Conservation (phyloP, 2,797 vertebrate genomes). For the Morelia viridis region DNA sequence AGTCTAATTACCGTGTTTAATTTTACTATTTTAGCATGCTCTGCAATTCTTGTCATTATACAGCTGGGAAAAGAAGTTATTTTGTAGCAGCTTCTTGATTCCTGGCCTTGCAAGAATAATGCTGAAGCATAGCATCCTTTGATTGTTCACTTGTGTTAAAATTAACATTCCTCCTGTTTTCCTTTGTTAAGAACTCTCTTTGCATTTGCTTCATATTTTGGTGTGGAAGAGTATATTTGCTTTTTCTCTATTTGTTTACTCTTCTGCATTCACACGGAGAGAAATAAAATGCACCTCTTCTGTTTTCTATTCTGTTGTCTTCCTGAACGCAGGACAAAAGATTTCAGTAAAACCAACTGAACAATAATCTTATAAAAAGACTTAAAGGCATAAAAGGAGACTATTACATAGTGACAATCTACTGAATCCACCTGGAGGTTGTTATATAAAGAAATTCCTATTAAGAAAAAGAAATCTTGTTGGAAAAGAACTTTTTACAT, state of each 20-base stretch:
- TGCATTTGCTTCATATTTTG: slow-evolving; percentile 39
- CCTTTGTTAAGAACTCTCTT: slow-evolving; percentile 48
- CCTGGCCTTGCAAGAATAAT: slow-evolving; percentile 46
- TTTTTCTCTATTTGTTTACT: slow-evolving; percentile 52
- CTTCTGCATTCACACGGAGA: slow-evolving; percentile 16
- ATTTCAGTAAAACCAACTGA: slow-evolving; percentile 47
- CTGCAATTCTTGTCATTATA: slow-evolving; percentile 56
- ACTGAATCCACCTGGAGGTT: neutral
- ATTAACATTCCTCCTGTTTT: slow-evolving; percentile 45
- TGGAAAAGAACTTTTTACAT: slow-evolving; percentile 28
- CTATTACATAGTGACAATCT: slow-evolving; percentile 23
- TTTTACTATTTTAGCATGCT: slow-evolving; percentile 59
- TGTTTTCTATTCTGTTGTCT: slow-evolving; percentile 44
- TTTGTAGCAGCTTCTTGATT: slow-evolving; percentile 27
- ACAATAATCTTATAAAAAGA: slow-evolving; percentile 49
- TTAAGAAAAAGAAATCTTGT: slow-evolving; percentile 11
- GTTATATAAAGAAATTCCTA: slow-evolving; percentile 36
- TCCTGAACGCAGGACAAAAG: slow-evolving; percentile 42
- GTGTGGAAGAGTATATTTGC: slow-evolving; percentile 20
- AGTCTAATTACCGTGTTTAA: slow-evolving; percentile 62
- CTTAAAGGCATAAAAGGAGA: slow-evolving; percentile 44
- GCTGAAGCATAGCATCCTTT: slow-evolving; percentile 42
- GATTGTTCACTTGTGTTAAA: slow-evolving; percentile 57
- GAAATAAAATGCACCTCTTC: slow-evolving; percentile 48
- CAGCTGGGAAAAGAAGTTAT: slow-evolving; percentile 50